Evolutionary conservation across 2,888 invertebrate genomes (phyloP), one percentile per base, ranked within the genome.

Genomic region (Clistopyga incitator): DNA sequence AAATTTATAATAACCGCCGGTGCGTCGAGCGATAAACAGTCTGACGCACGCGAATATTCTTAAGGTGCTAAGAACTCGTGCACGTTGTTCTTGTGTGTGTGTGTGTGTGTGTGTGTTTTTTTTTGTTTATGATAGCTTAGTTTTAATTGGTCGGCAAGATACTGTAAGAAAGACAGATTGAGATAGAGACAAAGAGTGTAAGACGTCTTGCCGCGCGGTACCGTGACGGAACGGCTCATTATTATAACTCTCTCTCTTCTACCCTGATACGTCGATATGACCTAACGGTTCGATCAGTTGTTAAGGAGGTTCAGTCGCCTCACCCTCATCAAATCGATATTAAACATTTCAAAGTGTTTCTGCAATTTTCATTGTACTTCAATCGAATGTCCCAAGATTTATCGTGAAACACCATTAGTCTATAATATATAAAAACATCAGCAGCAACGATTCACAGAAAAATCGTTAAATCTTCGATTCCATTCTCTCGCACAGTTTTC

Each of bases 61-160:
- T 42, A 61, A 76, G 65, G 23, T 75, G 34, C 80, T 75, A 42
- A 38, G 42, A 77, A 71, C 72, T 80, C 82, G 77, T 74, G 76
- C 65, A 52, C 64, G 45, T 84, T 84, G 81, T 71, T 81, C 81
- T 74, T n/a, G n/a, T n/a, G n/a, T n/a, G n/a, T n/a, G n/a, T n/a
- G n/a, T n/a, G n/a, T n/a, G n/a, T n/a, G n/a, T n/a, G n/a, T n/a
- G n/a, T n/a, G n/a, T n/a, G n/a, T n/a, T n/a, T n/a, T n/a, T n/a
- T n/a, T n/a, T n/a, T n/a, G n/a, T n/a, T 84, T 84, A 84, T 85
- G 85, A 82, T 87, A 89, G 86, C 88, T 89, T 89, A 87, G 76
- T 72, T 83, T 87, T 90, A 90, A 89, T 89, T 89, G 88, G 88
- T 90, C 87, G 84, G 85, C 86, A 86, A 84, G 85, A 87, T 89